These are phyloP conservation scores for Drosophila bifasciata DNA, from an alignment of 1,140 invertebrate species.

Conservation along the genomic window DNA sequence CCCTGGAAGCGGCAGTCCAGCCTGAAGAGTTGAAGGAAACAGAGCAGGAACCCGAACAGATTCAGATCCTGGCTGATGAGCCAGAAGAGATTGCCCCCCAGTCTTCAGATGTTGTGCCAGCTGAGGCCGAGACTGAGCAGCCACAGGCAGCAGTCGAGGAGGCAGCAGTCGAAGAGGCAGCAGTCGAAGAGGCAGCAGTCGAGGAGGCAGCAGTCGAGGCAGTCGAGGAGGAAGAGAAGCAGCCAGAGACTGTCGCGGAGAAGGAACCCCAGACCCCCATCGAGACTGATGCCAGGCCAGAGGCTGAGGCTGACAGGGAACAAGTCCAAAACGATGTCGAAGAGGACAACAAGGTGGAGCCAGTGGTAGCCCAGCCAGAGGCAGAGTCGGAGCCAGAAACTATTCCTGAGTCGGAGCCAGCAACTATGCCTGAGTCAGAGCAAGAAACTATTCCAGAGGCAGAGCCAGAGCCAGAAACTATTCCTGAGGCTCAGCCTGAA, in stretches of 20 bases:
- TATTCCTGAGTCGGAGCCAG: no score
- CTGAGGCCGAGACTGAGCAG: conserved; percentile 14
- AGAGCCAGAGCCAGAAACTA: neutral
- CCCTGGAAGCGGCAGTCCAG: conserved; percentile 8
- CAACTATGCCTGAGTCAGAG: no score
- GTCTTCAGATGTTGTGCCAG: neutral
- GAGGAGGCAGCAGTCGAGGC: conserved; percentile 21
- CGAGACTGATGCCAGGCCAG: conserved; percentile 3
- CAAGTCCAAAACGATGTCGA: conserved; percentile 20
- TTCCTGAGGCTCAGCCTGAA: neutral
- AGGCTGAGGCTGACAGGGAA: conserved; percentile 8
- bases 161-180: conserved; percentile 13
- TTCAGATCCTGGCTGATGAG: conserved; percentile 18
- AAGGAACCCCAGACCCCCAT: neutral
- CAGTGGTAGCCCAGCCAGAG: conserved; percentile 3
- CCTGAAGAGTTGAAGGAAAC: conserved; percentile 10
- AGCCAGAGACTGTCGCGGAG: neutral
- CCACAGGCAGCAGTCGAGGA: conserved; percentile 9
- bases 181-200: neutral
- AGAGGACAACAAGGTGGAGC: neutral
- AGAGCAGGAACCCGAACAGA: neutral
- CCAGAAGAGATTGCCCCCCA: conserved; percentile 6
- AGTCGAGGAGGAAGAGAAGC: conserved; percentile 14
- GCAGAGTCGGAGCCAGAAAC: neutral
- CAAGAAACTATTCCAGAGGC: no score